These are phyloP conservation scores for Ambastaia sidthimunki DNA, from an alignment of 2,797 vertebrate genomes.

Conservation along the genomic window DNA sequence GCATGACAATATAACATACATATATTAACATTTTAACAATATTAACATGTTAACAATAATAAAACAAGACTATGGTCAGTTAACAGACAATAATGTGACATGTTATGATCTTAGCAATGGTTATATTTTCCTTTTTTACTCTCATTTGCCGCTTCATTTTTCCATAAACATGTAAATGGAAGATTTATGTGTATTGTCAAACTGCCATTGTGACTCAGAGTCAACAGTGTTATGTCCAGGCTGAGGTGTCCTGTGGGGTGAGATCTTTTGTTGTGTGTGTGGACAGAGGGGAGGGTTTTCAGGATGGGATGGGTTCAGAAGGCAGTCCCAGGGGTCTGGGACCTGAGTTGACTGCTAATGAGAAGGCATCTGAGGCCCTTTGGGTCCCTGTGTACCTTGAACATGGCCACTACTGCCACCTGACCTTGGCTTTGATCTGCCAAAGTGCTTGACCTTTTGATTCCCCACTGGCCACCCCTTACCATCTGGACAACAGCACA, in stretches of 20 bases:
- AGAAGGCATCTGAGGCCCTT: slow-evolving; percentile 80
- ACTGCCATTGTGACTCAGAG: slow-evolving; percentile 57
- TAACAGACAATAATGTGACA: not conserved
- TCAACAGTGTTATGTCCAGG: slow-evolving; percentile 56
- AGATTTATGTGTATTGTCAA: slow-evolving; percentile 53
- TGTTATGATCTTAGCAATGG: slow-evolving; percentile 16
- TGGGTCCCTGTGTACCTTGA: slow-evolving; percentile 78
- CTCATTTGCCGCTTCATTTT: slow-evolving; percentile 35
- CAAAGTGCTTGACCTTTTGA: slow-evolving; percentile 78
- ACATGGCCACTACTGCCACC: slow-evolving; percentile 81
- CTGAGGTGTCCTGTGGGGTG: slow-evolving; percentile 60
- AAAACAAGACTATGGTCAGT: not conserved
- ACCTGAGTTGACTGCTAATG: slow-evolving; percentile 77
- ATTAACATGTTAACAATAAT: too few relatives aligned
- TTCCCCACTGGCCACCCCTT: slow-evolving; percentile 70
- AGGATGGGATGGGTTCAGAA: slow-evolving; percentile 52
- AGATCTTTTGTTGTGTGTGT: slow-evolving; percentile 65
- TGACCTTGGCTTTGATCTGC: slow-evolving; percentile 86
- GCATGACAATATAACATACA: too few relatives aligned
- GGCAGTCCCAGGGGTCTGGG: slow-evolving; percentile 46
- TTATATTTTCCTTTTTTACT: not conserved
- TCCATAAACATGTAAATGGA: slow-evolving; percentile 45
- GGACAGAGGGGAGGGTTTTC: slow-evolving; percentile 59
- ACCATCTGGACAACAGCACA: slow-evolving; percentile 78
- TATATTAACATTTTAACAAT: too few relatives aligned